Evolutionary conservation across 2,797 vertebrate genomes (phyloP), one percentile per base, ranked within the genome.

Genomic region (Sciurus carolinensis): DNA sequence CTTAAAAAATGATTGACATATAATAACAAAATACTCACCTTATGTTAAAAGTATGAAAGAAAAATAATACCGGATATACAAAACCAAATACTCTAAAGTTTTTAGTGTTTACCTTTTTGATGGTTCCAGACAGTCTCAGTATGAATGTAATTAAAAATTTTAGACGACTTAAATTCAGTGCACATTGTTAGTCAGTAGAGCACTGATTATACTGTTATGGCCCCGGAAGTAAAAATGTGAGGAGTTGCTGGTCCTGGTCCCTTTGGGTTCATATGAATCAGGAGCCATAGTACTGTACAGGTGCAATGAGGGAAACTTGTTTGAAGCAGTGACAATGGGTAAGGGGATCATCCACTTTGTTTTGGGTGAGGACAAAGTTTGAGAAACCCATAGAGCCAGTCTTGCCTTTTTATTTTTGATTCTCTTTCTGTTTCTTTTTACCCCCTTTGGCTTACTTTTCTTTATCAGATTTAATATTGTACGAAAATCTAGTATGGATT

Each of bases 271-370:
- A 10, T 9, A 4, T 22, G 71, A 42, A 36, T 36, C 59, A 2
- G 0, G 26, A 28, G 18, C 50, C 14, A 3, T 18, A 15, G 5
- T 10, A 5, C 26, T 0, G 0, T 3, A 0, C 10, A 82, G 87
- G 54, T 42, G 26, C 62, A 42, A 11, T 5, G 4, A 9, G 11
- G 5, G 44, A 15, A 62, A 15, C 0, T 4, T 39, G 3, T 1
- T 0, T 15, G 8, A n/a, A 47, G 10, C 26, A n/a, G 28, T 36
- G 75, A 3, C 59, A 24, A 13, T 42, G 73, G 20, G 4, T 13
- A 10, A 26, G 47, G 20, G 13, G 30, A 3, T 7, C 7, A 20
- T 26, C 57, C 24, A 5, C 24, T 57, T 50, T 66, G 50, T 64
- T 59, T 54, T 36, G 42, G 30, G 26, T 33, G 10, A 28, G 9